Percentiles rank a stretch among this genome's conserved stretches.
These are phyloP conservation scores for Platalea minor DNA, from an alignment of 2,797 vertebrate genomes.

Conservation along the genomic window DNA sequence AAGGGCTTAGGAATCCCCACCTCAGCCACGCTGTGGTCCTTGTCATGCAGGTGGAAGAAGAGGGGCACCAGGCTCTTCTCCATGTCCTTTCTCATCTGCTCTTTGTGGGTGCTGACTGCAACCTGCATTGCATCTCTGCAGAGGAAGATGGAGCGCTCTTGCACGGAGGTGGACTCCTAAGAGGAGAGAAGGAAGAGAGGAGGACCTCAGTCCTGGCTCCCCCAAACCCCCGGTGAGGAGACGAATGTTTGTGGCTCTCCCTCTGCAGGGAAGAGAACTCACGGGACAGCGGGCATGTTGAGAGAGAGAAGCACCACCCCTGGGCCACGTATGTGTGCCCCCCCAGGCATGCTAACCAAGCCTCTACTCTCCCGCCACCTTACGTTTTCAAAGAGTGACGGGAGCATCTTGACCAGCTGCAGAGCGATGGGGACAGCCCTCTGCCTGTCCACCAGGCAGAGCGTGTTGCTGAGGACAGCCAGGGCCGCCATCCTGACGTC, in stretches of 20 bases:
- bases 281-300: accelerated
- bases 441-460: background rate
- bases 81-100: background rate
- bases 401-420: background rate
- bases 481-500: background rate
- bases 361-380: background rate
- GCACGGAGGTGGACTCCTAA: background rate
- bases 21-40: background rate
- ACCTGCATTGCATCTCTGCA: background rate
- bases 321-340: accelerated
- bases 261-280: background rate
- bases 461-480: background rate
- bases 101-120: too few relatives aligned
- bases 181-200: background rate
- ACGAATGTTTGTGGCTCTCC: background rate
- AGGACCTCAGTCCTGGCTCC: background rate
- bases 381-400: background rate
- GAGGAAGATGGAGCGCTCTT: background rate
- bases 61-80: background rate
- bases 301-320: background rate
- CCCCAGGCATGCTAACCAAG: too few relatives aligned
- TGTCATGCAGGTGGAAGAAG: background rate
- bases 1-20: background rate
- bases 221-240: background rate
- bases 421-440: background rate